Conservation (phyloP, 2,113 vertebrate genomes). For the Phocoena sinus region DNA sequence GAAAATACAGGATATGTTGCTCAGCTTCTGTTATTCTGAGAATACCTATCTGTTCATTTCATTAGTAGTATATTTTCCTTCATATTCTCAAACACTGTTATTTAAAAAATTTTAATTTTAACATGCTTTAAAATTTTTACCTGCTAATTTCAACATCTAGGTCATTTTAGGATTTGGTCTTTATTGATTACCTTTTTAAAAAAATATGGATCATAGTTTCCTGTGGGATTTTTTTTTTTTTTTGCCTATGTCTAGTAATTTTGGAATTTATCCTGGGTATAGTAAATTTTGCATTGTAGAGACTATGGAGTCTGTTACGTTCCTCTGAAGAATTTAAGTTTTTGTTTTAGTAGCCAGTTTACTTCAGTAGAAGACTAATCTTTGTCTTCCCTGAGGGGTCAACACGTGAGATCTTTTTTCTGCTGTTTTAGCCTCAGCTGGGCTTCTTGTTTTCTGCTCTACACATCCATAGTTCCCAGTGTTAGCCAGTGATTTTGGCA, state of each 20-base stretch:
- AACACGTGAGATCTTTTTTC: background rate
- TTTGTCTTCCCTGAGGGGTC: background rate
- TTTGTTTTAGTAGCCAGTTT: background rate
- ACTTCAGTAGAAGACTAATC: background rate
- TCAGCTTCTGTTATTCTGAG: background rate
- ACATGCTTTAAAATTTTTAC: background rate
- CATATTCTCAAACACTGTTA: background rate
- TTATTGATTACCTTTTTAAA: background rate
- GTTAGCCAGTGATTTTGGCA: background rate
- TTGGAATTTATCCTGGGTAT: background rate
- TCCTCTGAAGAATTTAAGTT: background rate
- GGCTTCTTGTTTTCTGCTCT: background rate
- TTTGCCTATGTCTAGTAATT: background rate
- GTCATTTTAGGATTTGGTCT: background rate
- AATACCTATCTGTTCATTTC: background rate
- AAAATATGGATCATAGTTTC: background rate
- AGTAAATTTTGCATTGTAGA: background rate
- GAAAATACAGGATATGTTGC: rapidly evolving
- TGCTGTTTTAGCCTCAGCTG: background rate
- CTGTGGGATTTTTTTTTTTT: background rate
- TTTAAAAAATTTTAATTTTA: background rate
- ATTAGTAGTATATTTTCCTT: background rate
- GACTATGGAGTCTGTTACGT: background rate
- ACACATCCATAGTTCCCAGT: background rate
- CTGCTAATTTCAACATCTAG: background rate